These are phyloP conservation scores for Tinea pellionella DNA, from an alignment of 2,888 invertebrate species.

Conservation along the genomic window DNA sequence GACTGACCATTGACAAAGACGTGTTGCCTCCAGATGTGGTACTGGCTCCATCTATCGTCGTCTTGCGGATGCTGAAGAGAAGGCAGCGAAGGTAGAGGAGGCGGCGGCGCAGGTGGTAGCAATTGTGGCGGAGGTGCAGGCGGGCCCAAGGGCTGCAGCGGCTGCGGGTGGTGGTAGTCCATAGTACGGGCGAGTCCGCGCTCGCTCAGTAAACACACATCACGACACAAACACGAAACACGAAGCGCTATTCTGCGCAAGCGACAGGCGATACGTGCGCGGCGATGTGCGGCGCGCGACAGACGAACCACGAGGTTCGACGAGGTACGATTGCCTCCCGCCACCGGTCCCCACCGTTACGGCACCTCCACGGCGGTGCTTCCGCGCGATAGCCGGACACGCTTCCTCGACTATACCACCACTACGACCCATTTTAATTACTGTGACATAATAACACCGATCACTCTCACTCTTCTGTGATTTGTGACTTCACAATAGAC, in stretches of 20 bases:
- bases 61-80: conserved; percentile 72
- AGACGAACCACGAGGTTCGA: conserved; percentile 21
- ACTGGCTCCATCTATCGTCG: conserved; percentile 78
- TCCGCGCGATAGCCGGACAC: conserved; percentile 17
- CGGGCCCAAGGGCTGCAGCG: conserved; percentile 70
- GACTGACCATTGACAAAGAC: conserved; percentile 82
- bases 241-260: conserved; percentile 24
- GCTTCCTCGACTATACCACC: conserved; percentile 1
- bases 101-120: conserved; percentile 70
- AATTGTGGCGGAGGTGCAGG: conserved; percentile 43
- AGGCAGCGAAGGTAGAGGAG: conserved; percentile 73
- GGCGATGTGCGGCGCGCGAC: conserved; percentile 27
- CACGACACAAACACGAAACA: conserved; percentile 30
- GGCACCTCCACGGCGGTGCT: conserved; percentile 29
- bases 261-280: conserved; percentile 23
- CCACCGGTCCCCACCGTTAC: conserved; percentile 33
- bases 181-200: conserved; percentile 42
- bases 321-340: conserved; percentile 26
- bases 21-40: conserved; percentile 84
- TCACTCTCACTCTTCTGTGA: conserved; percentile 32
- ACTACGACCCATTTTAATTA: conserved; percentile 30
- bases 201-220: conserved; percentile 52
- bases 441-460: conserved; percentile 37
- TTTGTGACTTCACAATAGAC: neutral
- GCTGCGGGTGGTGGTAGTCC: conserved; percentile 62